Evolutionary conservation across 2,888 invertebrate species (phyloP), one percentile per base, ranked within the genome.

Genomic region (Pristionchus entomophagus): DNA sequence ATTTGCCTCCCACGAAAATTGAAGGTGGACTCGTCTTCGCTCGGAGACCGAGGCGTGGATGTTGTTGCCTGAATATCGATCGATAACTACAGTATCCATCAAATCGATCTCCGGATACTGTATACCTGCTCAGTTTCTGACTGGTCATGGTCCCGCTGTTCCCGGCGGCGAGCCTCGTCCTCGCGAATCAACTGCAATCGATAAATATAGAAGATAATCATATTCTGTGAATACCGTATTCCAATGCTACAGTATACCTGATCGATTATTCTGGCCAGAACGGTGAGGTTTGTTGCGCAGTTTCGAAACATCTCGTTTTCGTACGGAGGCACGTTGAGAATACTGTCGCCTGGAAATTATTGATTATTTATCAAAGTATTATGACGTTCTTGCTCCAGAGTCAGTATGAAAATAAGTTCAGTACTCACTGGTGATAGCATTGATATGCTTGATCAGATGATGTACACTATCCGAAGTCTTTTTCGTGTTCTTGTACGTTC

Each of bases 291-390:
- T 69, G 88, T 88, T 17, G 89, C 88, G 17, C 90, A 88, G 19
- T 84, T 80, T 17, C 91, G 85, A 12, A 91, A 65, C 89, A 90
- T 90, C 49, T 87, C 88, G n/a, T 87, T 87, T 82, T 91, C 91
- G 22, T 90, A 88, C 1, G 91, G 90, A 19, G 89, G 89, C 29
- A 90, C 89, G 77, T 91, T 91, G 86, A 91, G 82, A 22, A 88
- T 81, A 0, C 86, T 85, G 73, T 89, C 87, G 86, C 87, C 90
- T 90, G n/a, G n/a, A n/a, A n/a, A n/a, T n/a, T n/a, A n/a, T n/a
- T n/a, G n/a, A n/a, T n/a, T n/a, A n/a, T n/a, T n/a, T n/a, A n/a
- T n/a, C n/a, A n/a, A n/a, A n/a, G n/a, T n/a, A n/a, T n/a, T n/a
- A n/a, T n/a, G n/a, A n/a, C n/a, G n/a, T n/a, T n/a, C n/a, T n/a